Conservation (phyloP, 2,797 vertebrate species). For the Aplochiton taeniatus region DNA sequence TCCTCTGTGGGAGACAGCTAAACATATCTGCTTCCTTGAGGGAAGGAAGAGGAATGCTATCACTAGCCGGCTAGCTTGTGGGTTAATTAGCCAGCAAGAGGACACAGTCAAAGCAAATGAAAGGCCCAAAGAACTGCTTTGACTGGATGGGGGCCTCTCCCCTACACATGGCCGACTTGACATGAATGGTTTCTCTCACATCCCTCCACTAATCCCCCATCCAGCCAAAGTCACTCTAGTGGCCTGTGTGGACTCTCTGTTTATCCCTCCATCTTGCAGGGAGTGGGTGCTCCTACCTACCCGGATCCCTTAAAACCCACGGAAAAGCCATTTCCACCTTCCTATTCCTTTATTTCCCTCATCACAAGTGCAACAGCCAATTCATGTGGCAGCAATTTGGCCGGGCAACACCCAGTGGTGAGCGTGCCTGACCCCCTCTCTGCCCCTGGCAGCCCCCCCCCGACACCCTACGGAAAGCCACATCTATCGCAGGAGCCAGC, state of each 20-base stretch:
- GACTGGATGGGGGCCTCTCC: constrained; percentile 49
- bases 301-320: constrained; percentile 27
- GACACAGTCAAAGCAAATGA: constrained; percentile 71
- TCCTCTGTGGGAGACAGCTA: constrained; percentile 55
- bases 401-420: constrained; percentile 61
- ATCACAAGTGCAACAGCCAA: constrained; percentile 40
- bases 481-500: constrained; percentile 65
- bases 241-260: constrained; percentile 32
- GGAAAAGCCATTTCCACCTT: constrained; percentile 16
- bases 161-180: constrained; percentile 49
- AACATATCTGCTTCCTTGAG: constrained; percentile 69
- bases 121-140: constrained; percentile 55
- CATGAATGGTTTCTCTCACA: constrained; percentile 34
- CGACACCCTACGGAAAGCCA: constrained; percentile 69
- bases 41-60: constrained; percentile 39
- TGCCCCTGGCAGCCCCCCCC: constrained; percentile 48
- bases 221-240: constrained; percentile 6
- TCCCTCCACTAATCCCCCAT: constrained; percentile 39
- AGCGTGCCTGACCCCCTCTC: constrained; percentile 60
- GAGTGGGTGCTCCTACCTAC: constrained; percentile 21
- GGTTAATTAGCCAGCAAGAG: constrained; percentile 72
- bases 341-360: constrained; percentile 34
- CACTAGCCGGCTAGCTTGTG: constrained; percentile 56
- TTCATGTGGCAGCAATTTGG: constrained; percentile 72
- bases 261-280: constrained; percentile 7